Percentiles rank a stretch among this genome's conserved stretches.
Evolutionary conservation across 2,797 vertebrate species (phyloP).

Genomic region (Forpus xanthops): DNA sequence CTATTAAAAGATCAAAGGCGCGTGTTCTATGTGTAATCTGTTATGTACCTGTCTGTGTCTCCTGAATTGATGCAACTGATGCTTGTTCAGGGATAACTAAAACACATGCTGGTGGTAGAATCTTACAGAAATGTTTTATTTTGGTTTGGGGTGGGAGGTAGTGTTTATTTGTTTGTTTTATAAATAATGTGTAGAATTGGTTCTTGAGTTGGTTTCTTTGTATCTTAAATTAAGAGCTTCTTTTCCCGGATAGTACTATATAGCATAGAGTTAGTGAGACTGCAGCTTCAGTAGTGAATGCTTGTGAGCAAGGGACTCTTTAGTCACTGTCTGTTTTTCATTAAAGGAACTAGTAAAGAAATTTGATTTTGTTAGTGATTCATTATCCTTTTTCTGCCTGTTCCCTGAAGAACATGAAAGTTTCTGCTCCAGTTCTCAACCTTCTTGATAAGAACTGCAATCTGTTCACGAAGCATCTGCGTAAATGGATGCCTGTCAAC

Average conservation of each 20-base stretch:
- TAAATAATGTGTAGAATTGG: neutral
- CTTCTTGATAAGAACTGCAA: constrained; percentile 15
- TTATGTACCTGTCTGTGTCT: neutral
- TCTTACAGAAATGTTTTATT: neutral
- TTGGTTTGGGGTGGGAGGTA: neutral
- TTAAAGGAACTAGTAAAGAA: neutral
- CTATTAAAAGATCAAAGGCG: neutral
- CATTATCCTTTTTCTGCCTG: neutral
- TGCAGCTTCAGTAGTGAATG: neutral
- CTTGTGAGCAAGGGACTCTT: neutral
- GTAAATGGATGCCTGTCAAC: constrained; percentile 21
- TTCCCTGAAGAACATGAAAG: constrained; percentile 2
- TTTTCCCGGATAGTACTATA: neutral
- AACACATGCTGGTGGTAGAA: neutral
- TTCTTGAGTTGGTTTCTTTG: neutral
- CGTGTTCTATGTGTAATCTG: neutral
- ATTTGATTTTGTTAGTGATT: neutral
- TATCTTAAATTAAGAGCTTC: neutral
- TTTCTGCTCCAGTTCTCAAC: constrained; percentile 15
- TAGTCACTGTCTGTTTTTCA: neutral
- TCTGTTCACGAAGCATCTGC: neutral
- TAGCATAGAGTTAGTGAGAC: neutral
- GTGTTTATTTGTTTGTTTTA: neutral
- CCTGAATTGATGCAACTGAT: neutral
- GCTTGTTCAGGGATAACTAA: neutral